Percentiles rank a stretch among this genome's conserved stretches.
Evolutionary conservation across 2,797 vertebrate genomes (phyloP).

Genomic region (Schizopygopsis pylzovi): DNA sequence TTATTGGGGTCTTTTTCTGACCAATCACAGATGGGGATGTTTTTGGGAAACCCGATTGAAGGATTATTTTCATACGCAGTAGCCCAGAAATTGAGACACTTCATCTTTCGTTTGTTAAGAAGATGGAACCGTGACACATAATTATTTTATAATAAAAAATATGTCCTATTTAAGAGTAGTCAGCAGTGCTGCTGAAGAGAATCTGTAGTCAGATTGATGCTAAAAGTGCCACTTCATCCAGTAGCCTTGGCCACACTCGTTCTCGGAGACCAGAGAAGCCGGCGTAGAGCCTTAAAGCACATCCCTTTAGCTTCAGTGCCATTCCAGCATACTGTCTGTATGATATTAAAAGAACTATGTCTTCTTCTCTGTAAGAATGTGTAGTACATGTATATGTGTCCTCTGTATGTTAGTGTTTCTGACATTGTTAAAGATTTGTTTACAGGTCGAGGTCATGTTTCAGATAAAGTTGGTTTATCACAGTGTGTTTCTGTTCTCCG

Average conservation of each 20-base stretch:
- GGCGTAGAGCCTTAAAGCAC: conserved; percentile 22
- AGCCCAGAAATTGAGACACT: neutral
- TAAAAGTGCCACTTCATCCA: conserved; percentile 16
- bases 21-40: neutral
- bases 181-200: neutral
- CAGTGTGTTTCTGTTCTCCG: conserved; percentile 68
- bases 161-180: neutral
- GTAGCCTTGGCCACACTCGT: neutral
- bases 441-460: conserved; percentile 61
- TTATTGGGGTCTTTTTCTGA: neutral
- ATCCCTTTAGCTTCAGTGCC: conserved; percentile 44
- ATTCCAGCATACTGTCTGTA: conserved; percentile 25
- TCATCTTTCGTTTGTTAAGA: conserved; percentile 50
- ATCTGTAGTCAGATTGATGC: neutral
- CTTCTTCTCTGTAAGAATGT: conserved; percentile 28
- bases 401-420: conserved; percentile 19
- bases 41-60: neutral
- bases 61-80: neutral
- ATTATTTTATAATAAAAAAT: neutral
- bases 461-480: conserved; percentile 65
- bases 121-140: neutral
- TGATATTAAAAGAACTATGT: neutral
- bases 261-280: conserved; percentile 9
- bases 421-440: conserved; percentile 38
- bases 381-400: neutral